Base-by-base conservation (phyloP, 2,888 invertebrate species). In the Dasysyrphus tricinctus region DNA sequence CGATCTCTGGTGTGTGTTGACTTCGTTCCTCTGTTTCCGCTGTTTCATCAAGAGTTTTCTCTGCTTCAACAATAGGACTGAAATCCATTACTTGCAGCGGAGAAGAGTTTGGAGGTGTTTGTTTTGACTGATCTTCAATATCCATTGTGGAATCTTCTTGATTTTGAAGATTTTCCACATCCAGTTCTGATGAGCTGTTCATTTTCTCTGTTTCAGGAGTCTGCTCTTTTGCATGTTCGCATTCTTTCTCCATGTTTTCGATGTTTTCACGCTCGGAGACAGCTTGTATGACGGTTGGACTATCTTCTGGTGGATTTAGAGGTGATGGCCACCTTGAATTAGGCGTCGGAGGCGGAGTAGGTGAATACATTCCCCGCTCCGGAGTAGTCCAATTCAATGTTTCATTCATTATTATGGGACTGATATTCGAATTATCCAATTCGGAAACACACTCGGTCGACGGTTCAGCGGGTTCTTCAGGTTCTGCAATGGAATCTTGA, bases 211-310 rank as follows among this genome's bases (percentile, higher is more conserved):
- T 69, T 8, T 79, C 83, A 6, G 69, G 39, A 9, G 67, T 37
- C 2, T 61, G 72, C 1, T 76, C 79, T 37, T 85, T 85, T 9
- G 61, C 59, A 5, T 82, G 74, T 16, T 79, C 82, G 1, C 61
- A 82, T 37, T 86, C 86, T 9, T 78, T 86, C 37, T 86, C 86
- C 51, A 86, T 86, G 39, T 82, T 86, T 51, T 86, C 86, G 7
- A 79, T 79, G 34, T 86, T 82, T 47, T 86, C 86, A 2, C 85
- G 85, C 7, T 85, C 85, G 11, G 81, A 81, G 8, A 84, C 84
- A 5, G 80, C 84, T n/a, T 76, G 65, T 32, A 80, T 37, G 5
- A 84, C 54, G 3, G 70, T 47, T 39, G 80, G 84, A 54, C 74
- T 79, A 9, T 65, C 82, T 29, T 82, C 77, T 1, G 59, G 34